Evolutionary conservation across 2,797 vertebrate genomes (phyloP).

Genomic region (Gymnothorax javanicus): DNA sequence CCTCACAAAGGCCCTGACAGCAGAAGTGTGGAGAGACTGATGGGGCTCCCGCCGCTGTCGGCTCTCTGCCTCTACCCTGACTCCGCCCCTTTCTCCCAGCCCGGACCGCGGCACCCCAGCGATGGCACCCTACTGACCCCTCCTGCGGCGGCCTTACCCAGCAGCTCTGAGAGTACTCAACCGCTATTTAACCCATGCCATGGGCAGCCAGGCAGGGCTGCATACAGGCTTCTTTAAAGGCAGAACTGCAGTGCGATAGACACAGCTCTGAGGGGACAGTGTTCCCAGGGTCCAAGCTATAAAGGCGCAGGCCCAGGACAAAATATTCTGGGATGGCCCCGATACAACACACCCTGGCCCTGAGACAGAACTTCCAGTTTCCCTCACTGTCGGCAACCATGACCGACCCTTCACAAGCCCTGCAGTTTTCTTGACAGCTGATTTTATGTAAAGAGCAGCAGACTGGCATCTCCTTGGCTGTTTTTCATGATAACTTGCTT

Average conservation of each 20-base stretch:
- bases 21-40: slow-evolving; percentile 99
- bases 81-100: slow-evolving; percentile 48
- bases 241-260: not conserved
- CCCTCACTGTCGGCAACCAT: not conserved
- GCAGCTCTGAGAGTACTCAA: not conserved
- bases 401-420: not conserved
- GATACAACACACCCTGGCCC: not conserved
- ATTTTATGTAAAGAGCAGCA: not conserved
- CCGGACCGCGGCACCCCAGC: not conserved
- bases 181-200: not conserved
- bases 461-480: not conserved
- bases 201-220: not conserved
- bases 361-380: not conserved
- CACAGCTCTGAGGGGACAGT: not conserved
- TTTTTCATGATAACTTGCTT: not conserved
- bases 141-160: not conserved
- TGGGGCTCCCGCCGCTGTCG: slow-evolving; percentile 78
- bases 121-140: not conserved
- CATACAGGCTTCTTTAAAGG: not conserved
- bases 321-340: not conserved
- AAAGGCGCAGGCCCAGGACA: not conserved
- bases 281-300: not conserved
- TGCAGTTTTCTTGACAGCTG: not conserved
- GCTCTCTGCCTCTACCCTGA: slow-evolving; percentile 74
- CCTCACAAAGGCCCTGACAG: slow-evolving; percentile 91